These are phyloP conservation scores for Helostoma temminkii DNA, from an alignment of 2,797 vertebrate genomes.

Conservation along the genomic window DNA sequence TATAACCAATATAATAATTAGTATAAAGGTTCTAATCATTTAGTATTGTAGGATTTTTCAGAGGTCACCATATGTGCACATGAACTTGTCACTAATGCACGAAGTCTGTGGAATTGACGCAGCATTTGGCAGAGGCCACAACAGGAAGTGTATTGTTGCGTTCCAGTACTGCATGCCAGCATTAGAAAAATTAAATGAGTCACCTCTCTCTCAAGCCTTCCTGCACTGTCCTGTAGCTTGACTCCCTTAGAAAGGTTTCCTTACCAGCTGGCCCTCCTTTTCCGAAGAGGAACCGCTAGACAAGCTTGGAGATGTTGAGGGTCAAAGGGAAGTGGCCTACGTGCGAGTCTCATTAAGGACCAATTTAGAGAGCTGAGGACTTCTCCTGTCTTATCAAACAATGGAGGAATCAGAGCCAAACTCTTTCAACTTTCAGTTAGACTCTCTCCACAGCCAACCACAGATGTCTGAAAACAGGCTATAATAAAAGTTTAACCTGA, in stretches of 20 bases:
- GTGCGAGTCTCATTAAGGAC: slow-evolving; percentile 75
- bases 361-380: slow-evolving; percentile 62
- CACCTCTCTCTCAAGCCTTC: slow-evolving; percentile 76
- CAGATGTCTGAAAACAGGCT: slow-evolving; percentile 8
- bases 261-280: slow-evolving; percentile 85
- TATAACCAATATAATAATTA: slow-evolving; percentile 1
- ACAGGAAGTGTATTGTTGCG: slow-evolving; percentile 82
- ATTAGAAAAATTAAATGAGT: slow-evolving; percentile 76
- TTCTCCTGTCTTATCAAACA: slow-evolving; percentile 75
- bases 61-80: slow-evolving; percentile 17
- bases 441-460: slow-evolving; percentile 7
- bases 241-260: slow-evolving; percentile 83
- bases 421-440: slow-evolving; percentile 51
- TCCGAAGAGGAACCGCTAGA: slow-evolving; percentile 84
- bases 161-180: slow-evolving; percentile 80
- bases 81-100: slow-evolving; percentile 34
- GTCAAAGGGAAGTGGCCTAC: slow-evolving; percentile 82
- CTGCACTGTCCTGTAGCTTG: slow-evolving; percentile 76
- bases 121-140: slow-evolving; percentile 65
- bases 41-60: slow-evolving; percentile 7
- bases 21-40: slow-evolving; percentile 17
- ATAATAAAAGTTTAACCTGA: slow-evolving; percentile 12
- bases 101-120: slow-evolving; percentile 1
- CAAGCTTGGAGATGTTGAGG: slow-evolving; percentile 72
- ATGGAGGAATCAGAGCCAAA: slow-evolving; percentile 74